Conservation (phyloP, 2,888 invertebrate species). For the Brassicogethes aeneus region DNA sequence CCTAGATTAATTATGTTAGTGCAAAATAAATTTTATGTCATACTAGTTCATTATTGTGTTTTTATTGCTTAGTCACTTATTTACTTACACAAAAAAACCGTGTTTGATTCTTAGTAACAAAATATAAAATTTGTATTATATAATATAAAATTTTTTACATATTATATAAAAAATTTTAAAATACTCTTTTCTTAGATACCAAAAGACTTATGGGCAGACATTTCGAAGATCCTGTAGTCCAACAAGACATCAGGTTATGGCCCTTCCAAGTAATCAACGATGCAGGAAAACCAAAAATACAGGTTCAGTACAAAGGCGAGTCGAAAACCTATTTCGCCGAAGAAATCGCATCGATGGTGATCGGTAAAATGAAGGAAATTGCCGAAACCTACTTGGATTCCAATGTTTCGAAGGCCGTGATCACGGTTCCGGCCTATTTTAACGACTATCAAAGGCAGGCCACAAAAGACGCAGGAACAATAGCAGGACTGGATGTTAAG, state of each 20-base stretch:
- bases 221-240: constrained; percentile 54
- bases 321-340: constrained; percentile 42
- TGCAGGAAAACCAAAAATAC: constrained; percentile 39
- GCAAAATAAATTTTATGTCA: not conserved
- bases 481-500: constrained; percentile 53
- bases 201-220: constrained; percentile 58
- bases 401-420: constrained; percentile 44
- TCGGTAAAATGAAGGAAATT: constrained; percentile 50
- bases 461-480: constrained; percentile 57
- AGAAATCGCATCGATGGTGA: constrained; percentile 50
- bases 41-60: not conserved
- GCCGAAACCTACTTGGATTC: constrained; percentile 41
- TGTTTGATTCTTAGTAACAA: not conserved
- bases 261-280: constrained; percentile 51
- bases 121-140: not conserved
- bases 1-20: too few species aligned
- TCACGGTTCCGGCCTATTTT: constrained; percentile 55
- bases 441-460: constrained; percentile 60
- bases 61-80: too few species aligned
- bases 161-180: too few species aligned
- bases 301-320: constrained; percentile 30
- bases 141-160: too few species aligned
- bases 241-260: constrained; percentile 55
- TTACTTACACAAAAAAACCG: too few species aligned
- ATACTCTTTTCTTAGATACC: constrained; percentile 43